Evolutionary conservation across 2,797 vertebrate genomes (phyloP), one percentile per base, ranked within the genome.

Genomic region (Etheostoma perlongum): DNA sequence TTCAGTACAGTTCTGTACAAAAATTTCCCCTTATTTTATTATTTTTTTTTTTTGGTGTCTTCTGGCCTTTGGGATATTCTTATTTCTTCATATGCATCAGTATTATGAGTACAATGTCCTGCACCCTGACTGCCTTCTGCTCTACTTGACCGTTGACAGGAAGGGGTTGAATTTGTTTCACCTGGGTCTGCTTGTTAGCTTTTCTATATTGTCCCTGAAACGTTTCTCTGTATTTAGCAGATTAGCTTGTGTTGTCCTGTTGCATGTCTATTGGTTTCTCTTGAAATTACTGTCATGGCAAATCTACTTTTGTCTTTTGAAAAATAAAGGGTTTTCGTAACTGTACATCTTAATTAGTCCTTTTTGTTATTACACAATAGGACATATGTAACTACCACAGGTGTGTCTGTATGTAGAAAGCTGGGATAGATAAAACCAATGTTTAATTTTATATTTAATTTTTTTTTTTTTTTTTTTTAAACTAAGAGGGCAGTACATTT

Each of bases 321-420:
- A 91, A 84, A 94, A 91, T 94, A 93, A 94, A 94, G 73, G 62
- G 81, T 89, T 73, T 83, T 92, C 77, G n/a, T 89, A 88, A 75
- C 2, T 2, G 7, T 47, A 13, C 23, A 33, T 73, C 40, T 76
- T 0, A 42, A 3, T 77, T 47, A 16, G 15, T 67, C 1, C 5
- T 42, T 52, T 30, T n/a, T 13, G 10, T 63, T 69, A n/a, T n/a
- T n/a, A 40, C 36, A 11, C 36, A 40, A 40, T 12, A 11, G 10
- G 36, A 40, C 36, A 11, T 40, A 40, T 11, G 36, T 40, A 40
- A 40, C 36, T 40, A 40, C 10, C 36, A 40, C 36, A 40, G 9
- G 11, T 40, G 36, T 11, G 36, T 36, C 36, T 40, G 36, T 11
- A 40, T 40, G 9, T 40, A 11, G 36, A 40, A 40, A 40, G 36